Conservation (phyloP, 2,113 vertebrate genomes). For the Rostratula benghalensis region DNA sequence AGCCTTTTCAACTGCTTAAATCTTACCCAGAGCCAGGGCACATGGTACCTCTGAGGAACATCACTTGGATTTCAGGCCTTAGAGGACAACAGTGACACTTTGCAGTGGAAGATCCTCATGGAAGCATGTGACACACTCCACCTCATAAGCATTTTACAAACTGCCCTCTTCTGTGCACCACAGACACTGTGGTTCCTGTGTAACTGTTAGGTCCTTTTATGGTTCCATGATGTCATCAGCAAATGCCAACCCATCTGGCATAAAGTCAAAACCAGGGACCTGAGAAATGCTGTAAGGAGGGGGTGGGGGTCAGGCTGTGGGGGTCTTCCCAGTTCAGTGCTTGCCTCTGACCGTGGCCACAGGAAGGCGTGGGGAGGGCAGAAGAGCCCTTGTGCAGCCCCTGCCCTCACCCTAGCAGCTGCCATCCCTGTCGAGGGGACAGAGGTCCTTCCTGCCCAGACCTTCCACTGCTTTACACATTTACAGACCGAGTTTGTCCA, state of each 20-base stretch:
- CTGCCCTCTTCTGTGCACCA: background rate
- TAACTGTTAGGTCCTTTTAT: background rate
- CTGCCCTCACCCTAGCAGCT: background rate
- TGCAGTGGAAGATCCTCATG: background rate
- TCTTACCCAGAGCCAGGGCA: background rate
- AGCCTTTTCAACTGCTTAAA: background rate
- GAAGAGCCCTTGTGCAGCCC: background rate
- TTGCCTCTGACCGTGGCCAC: background rate
- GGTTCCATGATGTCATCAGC: background rate
- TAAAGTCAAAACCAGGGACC: background rate
- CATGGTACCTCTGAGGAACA: background rate
- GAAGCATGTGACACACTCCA: background rate
- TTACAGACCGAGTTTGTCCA: background rate
- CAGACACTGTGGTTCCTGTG: background rate
- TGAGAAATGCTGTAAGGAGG: background rate
- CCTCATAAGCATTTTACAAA: background rate
- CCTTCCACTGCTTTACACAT: background rate
- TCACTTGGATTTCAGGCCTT: background rate
- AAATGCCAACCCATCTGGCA: background rate
- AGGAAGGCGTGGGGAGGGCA: background rate
- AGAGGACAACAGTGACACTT: background rate
- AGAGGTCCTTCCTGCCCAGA: rapidly evolving
- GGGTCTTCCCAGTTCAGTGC: background rate
- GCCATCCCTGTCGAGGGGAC: background rate
- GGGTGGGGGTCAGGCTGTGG: no score